Evolutionary conservation across 2,888 invertebrate genomes (phyloP).

Genomic region (Phoronis australis): DNA sequence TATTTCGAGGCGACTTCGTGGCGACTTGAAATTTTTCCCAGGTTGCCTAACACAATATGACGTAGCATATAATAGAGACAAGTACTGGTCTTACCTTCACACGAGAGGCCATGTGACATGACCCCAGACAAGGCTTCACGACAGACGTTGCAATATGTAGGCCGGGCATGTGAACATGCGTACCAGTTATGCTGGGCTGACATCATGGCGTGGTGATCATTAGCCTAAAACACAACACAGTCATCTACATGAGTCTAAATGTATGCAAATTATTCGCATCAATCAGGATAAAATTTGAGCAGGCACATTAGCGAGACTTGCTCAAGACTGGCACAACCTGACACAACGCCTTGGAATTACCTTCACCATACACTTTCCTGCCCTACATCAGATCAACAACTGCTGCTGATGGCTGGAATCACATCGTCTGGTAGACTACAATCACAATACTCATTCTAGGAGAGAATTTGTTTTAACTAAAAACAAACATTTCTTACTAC

Average conservation of each 20-base stretch:
- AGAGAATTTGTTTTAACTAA: no score
- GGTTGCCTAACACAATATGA: no score
- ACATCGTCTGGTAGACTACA: no score
- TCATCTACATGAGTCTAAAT: no score
- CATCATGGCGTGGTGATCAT: slow-evolving; percentile 46
- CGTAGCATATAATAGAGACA: no score
- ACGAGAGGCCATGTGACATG: slow-evolving; percentile 90
- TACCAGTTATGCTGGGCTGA: slow-evolving; percentile 64
- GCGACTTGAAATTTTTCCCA: no score
- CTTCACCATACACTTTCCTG: not conserved
- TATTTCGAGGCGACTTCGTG: no score
- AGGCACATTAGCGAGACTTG: not conserved
- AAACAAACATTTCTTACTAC: no score
- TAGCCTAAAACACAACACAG: slow-evolving; percentile 39
- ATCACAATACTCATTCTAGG: no score
- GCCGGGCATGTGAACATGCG: slow-evolving; percentile 87
- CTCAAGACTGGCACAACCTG: not conserved
- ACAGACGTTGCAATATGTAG: slow-evolving; percentile 96
- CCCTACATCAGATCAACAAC: not conserved
- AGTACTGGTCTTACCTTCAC: slow-evolving; percentile 65
- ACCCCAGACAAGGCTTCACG: slow-evolving; percentile 86
- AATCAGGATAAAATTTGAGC: no score
- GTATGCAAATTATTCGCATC: not conserved
- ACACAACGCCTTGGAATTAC: not conserved
- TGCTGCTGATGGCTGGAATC: no score